A percentile compares a stretch with the other conserved stretches of the same genome.
These are phyloP conservation scores for Macquaria ambigua DNA, from an alignment of 2,113 vertebrate species.

Conservation along the genomic window DNA sequence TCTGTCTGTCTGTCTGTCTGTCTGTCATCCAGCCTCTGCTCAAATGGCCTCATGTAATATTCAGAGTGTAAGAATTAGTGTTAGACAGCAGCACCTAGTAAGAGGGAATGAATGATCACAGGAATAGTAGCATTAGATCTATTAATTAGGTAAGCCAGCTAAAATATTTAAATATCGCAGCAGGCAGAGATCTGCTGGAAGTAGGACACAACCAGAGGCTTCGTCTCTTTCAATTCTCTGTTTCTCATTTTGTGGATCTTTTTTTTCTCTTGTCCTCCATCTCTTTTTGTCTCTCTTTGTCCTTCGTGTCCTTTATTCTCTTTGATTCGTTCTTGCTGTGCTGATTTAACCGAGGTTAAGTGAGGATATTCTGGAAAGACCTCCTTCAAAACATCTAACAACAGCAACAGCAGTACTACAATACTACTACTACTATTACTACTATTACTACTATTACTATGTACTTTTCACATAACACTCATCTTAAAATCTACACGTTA, in stretches of 20 bases:
- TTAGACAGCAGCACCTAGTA: conserved; percentile 51
- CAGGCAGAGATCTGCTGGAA: conserved; percentile 45
- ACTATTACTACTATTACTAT: too few species aligned
- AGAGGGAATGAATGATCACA: conserved; percentile 75
- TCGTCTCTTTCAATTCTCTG: conserved; percentile 2
- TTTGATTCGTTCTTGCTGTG: neutral
- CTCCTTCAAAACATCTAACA: neutral
- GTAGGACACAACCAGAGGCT: conserved; percentile 70
- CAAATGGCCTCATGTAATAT: conserved; percentile 65
- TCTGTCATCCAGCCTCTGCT: neutral
- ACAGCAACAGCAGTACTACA: neutral
- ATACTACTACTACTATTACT: neutral
- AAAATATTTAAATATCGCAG: conserved; percentile 77
- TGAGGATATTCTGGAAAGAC: neutral
- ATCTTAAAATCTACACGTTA: neutral
- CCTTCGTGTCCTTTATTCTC: neutral
- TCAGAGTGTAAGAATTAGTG: conserved; percentile 54
- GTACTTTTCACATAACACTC: too few species aligned
- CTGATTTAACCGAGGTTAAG: neutral
- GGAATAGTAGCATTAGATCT: conserved; percentile 70
- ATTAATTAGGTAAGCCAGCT: conserved; percentile 72
- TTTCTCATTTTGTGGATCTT: neutral
- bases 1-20: neutral
- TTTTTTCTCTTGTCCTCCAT: too few species aligned
- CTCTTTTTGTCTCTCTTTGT: neutral